phyloP scores from a whole-genome alignment of 2,888 invertebrate genomes.

The Drosophila yooni region DNA sequence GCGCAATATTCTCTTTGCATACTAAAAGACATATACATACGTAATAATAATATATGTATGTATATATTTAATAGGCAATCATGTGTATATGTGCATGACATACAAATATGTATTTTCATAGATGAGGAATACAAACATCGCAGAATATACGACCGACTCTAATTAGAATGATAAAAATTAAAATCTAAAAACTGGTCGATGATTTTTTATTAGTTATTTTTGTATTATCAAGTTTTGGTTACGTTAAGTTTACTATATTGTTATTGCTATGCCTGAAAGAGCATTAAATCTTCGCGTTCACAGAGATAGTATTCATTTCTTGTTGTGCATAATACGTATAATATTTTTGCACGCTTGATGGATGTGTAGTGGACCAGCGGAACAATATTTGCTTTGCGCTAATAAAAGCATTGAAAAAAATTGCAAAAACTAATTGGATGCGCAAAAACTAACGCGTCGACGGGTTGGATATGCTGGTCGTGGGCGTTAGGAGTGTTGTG shows the following conservation, averaged over 20 bases:
- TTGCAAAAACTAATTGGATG: slow-evolving; percentile 74
- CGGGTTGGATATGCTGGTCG: slow-evolving; percentile 3
- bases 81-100: slow-evolving; percentile 12
- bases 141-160: neutral
- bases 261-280: neutral
- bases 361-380: slow-evolving; percentile 53
- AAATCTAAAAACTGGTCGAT: neutral
- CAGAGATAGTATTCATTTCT: neutral
- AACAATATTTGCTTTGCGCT: slow-evolving; percentile 72
- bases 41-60: neutral
- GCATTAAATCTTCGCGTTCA: neutral
- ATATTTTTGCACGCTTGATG: slow-evolving; percentile 42
- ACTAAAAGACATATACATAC: slow-evolving; percentile 20
- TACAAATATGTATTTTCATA: slow-evolving; percentile 1
- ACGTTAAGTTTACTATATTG: too few relatives aligned
- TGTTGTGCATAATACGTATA: slow-evolving; percentile 14
- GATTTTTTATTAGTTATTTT: neutral
- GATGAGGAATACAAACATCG: neutral
- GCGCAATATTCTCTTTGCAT: slow-evolving; percentile 42
- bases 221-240: neutral
- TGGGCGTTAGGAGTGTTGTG: slow-evolving; percentile 30
- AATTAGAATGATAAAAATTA: neutral
- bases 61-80: slow-evolving; percentile 9
- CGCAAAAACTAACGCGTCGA: slow-evolving; percentile 59
- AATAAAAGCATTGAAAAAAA: slow-evolving; percentile 64